Evolutionary conservation across 2,888 invertebrate genomes (phyloP), one percentile per base, ranked within the genome.

Genomic region (Palloptera scutellata): DNA sequence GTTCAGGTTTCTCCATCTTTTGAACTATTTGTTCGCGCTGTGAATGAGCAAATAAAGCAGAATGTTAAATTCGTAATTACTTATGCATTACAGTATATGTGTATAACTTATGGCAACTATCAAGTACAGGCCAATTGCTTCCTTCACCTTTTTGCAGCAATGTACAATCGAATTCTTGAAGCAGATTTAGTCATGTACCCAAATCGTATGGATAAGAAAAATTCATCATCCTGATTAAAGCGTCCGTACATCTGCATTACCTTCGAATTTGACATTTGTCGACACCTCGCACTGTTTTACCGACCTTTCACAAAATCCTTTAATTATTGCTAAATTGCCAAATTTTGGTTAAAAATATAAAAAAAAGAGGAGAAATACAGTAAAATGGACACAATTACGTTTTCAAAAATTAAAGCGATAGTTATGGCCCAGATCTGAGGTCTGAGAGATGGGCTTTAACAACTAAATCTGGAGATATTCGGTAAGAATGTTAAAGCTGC

Each of bases 21-120:
- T 98, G 98, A 6, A 90, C 89, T 58, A 94, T 86, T 84, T 98
- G 98, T 81, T 98, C 98, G 11, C 88, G 85, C 95, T 95, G 80
- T 11, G 48, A 66, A 40, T n/a, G 15, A 30, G 30, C 30, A 30
- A 6, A 30, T 30, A 30, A 30, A 30, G 30, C 30, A 30, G 6
- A 30, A 30, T 30, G 30, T 30, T 30, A 30, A 30, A 30, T 2
- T 30, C 2, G 17, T 19, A 51, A 9, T 42, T 4, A 41, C 55
- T 55, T 43, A 64, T 11, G 65, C 15, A 12, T 20, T 85, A 97
- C 97, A 52, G 97, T 97, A 66, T 98, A 87, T 41, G 95, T 93
- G 83, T n/a, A n/a, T n/a, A 91, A 98, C 81, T 94, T 92, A 81
- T 93, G 88, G 83, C 97, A 97, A 12, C 91, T 93, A 0, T 90